These are phyloP conservation scores for Hexactinellida sp. DNA, from an alignment of 37 sponge, comb jelly and placozoan species.

Conservation along the genomic window DNA sequence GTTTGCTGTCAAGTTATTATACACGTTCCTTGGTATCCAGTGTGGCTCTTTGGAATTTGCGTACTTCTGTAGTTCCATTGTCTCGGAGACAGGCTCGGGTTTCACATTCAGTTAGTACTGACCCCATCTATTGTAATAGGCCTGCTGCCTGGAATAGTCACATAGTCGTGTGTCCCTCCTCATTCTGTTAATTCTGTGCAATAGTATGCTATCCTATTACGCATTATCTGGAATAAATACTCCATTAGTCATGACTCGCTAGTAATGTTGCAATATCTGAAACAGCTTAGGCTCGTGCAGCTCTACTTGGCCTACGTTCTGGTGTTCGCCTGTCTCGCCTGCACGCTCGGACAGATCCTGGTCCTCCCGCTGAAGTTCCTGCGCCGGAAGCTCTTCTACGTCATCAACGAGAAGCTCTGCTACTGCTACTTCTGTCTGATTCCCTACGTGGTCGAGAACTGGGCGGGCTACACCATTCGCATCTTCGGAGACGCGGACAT, in stretches of 20 bases:
- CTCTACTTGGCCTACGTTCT: background rate
- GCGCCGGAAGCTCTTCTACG: background rate
- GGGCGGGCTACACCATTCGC: conserved; percentile 46
- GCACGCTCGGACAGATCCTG: background rate
- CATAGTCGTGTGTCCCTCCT: too few species aligned
- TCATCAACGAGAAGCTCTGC: background rate
- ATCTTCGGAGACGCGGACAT: conserved; percentile 15
- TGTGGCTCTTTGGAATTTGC: too few species aligned
- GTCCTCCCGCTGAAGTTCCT: background rate
- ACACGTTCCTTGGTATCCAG: too few species aligned
- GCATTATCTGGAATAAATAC: background rate
- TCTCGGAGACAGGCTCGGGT: too few species aligned
- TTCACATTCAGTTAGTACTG: too few species aligned
- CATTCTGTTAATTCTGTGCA: background rate
- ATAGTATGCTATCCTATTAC: background rate
- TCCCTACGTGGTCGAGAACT: conserved; percentile 56
- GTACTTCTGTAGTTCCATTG: too few species aligned
- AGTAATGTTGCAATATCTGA: conserved; percentile 3
- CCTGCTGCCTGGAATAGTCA: too few species aligned
- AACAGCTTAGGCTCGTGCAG: background rate
- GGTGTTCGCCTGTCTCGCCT: background rate
- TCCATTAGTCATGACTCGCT: too few species aligned
- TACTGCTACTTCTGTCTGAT: conserved; percentile 25
- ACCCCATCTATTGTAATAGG: too few species aligned
- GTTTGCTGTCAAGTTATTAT: too few species aligned